These are phyloP conservation scores for Mantis religiosa DNA, from an alignment of 2,888 invertebrate species.

Conservation along the genomic window DNA sequence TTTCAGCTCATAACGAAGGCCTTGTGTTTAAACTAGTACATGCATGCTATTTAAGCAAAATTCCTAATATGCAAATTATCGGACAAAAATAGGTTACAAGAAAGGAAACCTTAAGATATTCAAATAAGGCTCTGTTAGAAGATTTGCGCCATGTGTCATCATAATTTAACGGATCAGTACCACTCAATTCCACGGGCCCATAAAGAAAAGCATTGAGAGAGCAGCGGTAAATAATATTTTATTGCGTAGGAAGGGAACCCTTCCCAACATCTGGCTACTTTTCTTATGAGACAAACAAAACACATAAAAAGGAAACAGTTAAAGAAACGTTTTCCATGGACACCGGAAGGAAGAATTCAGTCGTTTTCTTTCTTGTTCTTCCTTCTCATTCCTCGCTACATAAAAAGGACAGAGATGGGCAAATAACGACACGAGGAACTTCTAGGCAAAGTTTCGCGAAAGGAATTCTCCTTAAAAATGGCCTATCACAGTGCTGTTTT, in stretches of 20 bases:
- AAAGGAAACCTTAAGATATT: no score
- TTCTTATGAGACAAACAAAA: not conserved
- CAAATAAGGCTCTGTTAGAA: not conserved
- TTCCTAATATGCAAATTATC: not conserved
- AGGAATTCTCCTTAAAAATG: slow-evolving; percentile 6
- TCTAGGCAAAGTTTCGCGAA: not conserved
- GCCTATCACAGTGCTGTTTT: not conserved
- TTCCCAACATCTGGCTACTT: slow-evolving; percentile 10
- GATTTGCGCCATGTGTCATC: not conserved
- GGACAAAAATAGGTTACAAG: not conserved
- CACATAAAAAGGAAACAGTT: slow-evolving; percentile 17
- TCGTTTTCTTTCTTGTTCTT: not conserved
- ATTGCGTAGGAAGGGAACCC: not conserved
- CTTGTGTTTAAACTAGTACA: no score
- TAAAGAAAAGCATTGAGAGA: not conserved
- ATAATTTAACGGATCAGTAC: not conserved
- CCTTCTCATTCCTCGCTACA: not conserved
- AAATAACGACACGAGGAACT: not conserved
- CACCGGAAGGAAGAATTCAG: slow-evolving; percentile 16
- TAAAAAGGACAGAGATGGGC: not conserved
- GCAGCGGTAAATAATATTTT: not conserved
- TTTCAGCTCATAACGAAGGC: no score
- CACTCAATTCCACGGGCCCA: not conserved
- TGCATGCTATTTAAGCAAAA: no score
- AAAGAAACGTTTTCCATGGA: slow-evolving; percentile 15